Evolutionary conservation across 2,797 vertebrate genomes (phyloP).

Genomic region (Melanotaenia boesemani): DNA sequence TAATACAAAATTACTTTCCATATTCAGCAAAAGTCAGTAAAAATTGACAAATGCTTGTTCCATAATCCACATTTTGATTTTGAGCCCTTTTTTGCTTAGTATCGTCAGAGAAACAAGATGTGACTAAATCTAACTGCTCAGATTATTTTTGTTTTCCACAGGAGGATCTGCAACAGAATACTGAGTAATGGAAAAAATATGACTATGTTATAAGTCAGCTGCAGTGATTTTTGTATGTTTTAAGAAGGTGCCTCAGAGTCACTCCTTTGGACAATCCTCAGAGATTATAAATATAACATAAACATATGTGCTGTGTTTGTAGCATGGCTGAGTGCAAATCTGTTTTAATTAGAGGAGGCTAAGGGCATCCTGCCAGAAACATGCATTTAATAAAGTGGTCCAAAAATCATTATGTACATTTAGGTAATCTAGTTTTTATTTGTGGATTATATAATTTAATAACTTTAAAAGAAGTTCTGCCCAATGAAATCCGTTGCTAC

Average conservation of each 20-base stretch:
- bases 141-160: neutral
- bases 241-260: neutral
- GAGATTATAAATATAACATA: neutral
- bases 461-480: neutral
- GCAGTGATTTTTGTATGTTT: neutral
- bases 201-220: neutral
- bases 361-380: constrained; percentile 1
- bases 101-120: neutral
- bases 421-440: neutral
- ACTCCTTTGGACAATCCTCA: neutral
- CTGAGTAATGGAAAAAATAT: neutral
- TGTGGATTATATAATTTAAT: neutral
- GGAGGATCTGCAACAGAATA: neutral
- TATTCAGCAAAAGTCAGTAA: too few species aligned
- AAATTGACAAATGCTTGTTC: neutral
- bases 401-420: neutral
- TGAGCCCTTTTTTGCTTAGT: neutral
- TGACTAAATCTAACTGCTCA: neutral
- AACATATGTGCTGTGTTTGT: neutral
- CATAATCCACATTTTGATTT: neutral
- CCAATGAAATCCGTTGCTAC: neutral
- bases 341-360: neutral
- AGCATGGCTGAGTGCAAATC: neutral
- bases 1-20: too few species aligned
- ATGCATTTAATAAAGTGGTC: too few species aligned